phyloP scores from a whole-genome alignment of 2,888 invertebrate genomes.

The Euclidia mi region DNA sequence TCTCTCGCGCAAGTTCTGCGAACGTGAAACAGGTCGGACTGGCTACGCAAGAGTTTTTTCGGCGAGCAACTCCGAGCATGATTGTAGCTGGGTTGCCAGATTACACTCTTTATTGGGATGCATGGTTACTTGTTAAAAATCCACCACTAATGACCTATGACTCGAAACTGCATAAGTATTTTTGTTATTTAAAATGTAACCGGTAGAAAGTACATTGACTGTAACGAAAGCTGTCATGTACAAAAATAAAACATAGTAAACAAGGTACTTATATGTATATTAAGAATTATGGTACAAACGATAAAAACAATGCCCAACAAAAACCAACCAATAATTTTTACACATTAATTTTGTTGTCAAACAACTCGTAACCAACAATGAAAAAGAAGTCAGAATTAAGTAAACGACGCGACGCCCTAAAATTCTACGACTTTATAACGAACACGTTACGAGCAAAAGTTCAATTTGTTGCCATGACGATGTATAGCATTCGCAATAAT shows the following conservation, averaged over 20 bases:
- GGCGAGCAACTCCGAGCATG: constrained; percentile 70
- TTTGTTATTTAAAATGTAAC: too few relatives aligned
- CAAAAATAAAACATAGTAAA: too few relatives aligned
- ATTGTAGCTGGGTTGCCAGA: constrained; percentile 65
- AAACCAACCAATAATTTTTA: too few relatives aligned
- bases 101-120: constrained; percentile 23
- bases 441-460: constrained; percentile 16
- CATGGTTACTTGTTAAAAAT: constrained; percentile 13
- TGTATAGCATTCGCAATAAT: constrained; percentile 19
- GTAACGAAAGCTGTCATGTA: too few relatives aligned
- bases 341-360: too few relatives aligned
- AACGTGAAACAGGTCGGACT: constrained; percentile 84
- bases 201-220: too few relatives aligned
- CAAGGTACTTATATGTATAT: too few relatives aligned
- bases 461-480: constrained; percentile 17
- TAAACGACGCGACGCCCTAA: neutral
- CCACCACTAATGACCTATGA: neutral
- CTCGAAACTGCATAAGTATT: neutral
- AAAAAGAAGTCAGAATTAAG: too few relatives aligned
- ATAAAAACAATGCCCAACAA: too few relatives aligned
- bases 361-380: neutral
- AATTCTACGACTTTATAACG: neutral
- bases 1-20: constrained; percentile 76
- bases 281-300: too few relatives aligned
- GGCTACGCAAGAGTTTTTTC: constrained; percentile 82